Evolutionary conservation across 2,113 vertebrate species (phyloP), one percentile per base, ranked within the genome.

Genomic region (human): DNA sequence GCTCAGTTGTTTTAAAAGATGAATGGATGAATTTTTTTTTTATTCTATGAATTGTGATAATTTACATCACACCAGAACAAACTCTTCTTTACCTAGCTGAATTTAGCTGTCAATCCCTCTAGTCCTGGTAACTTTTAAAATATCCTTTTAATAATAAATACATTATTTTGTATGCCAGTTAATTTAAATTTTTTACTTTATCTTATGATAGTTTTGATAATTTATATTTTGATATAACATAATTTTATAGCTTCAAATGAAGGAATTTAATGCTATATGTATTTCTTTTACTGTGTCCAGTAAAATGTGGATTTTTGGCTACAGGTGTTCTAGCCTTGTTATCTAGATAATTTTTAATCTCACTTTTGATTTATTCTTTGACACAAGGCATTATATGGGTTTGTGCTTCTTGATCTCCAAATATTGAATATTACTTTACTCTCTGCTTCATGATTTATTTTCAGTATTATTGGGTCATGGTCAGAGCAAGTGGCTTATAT

Each of bases 351-450:
- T 81, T 76, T 78, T 90, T 64, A 83, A n/a, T 59, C 57, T 64
- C 12, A 87, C 38, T 89, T 76, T 89, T 87, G n/a, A 94, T 50
- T 92, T 72, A 30, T 83, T 43, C 13, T 84, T 95, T 84, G 17
- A 25, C 32, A 22, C 32, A 68, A 79, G 43, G 6, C 52, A 1
- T 75, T 87, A 76, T 59, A 55, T 64, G 61, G 16, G 22, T 57
- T 18, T 32, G 1, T 84, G 7, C 40, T 32, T 81, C 38, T 75
- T 83, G 38, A 82, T 91, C 86, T 87, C 10, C 22, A 80, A 66
- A 59, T 82, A 73, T 23, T 81, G 9, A 76, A 6, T 90, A 43
- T 70, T 38, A 38, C 13, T 70, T 83, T 78, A 84, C 27, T 86
- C 17, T 85, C 16, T 79, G 3, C 20, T 10, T 80, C n/a, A 25